Base-by-base conservation (phyloP, 2,888 invertebrate genomes). In the Thera britannica region DNA sequence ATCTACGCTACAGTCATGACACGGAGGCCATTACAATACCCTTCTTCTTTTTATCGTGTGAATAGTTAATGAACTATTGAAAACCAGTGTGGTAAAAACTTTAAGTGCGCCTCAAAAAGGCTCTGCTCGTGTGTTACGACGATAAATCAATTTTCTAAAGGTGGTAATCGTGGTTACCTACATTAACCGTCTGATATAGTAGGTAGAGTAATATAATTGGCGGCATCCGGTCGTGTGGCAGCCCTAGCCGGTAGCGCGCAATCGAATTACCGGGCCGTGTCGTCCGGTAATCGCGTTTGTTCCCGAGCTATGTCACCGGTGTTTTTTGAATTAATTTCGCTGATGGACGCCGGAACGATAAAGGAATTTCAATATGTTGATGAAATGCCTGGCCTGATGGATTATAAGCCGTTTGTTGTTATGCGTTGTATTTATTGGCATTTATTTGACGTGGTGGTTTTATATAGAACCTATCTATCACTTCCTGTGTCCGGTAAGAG, bases 211-310 rank as follows among this genome's bases (percentile, higher is more conserved):
- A 3, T 52, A 34, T 52, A 52, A 52, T 34, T 46, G 46, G 11
- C 9, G 2, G 35, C 23, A 46, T 58, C 34, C 44, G 52, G 54
- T 9, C 12, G 51, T 2, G 54, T 38, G 66, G 56, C 60, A 69
- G 54, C 70, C 70, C 66, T 66, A 52, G 9, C 51, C 54, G 52
- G 23, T 7, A 7, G 34, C 48, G 77, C 77, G 83, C 84, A 88
- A 90, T 89, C 82, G 78, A 88, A 87, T 90, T 88, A 90, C 85
- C 83, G 83, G 76, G 65, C 70, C 67, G 59, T 67, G 70, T 65
- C 70, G 63, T 65, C 70, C 75, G 76, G 79, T 86, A 84, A 85
- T 84, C 80, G 75, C 77, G 75, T 84, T 84, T 80, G 75, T 75
- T 78, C 77, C 62, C 60, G 38, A 36, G 44, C 55, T 56, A 62